Percentiles rank a stretch among this genome's conserved stretches.
phyloP scores from a whole-genome alignment of 2,888 invertebrate genomes.

The Pristionchus mayeri region DNA sequence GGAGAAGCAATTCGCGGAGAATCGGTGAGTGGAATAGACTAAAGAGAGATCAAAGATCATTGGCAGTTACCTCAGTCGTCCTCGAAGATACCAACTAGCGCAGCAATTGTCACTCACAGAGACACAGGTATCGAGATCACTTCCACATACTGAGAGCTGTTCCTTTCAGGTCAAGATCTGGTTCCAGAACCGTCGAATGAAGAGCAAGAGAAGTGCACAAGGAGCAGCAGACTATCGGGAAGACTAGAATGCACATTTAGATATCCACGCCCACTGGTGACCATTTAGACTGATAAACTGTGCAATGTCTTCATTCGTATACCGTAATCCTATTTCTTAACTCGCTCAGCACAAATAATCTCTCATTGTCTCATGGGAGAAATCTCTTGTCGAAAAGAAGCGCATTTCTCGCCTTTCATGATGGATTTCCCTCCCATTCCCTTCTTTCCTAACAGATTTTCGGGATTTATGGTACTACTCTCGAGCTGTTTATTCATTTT shows the following conservation, averaged over 20 bases:
- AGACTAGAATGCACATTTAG: too few relatives aligned
- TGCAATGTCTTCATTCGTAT: background rate
- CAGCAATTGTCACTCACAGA: conserved; percentile 97
- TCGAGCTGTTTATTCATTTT: conserved; percentile 28
- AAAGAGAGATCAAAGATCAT: background rate
- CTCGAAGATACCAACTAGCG: conserved; percentile 98
- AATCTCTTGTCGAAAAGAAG: background rate
- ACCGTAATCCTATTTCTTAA: conserved; percentile 30
- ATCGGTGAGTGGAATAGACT: conserved; percentile 77
- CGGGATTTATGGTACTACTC: conserved; percentile 21
- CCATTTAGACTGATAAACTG: conserved; percentile 8
- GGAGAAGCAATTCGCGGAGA: conserved; percentile 98
- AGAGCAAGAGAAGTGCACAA: conserved; percentile 87
- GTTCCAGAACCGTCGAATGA: conserved; percentile 99
- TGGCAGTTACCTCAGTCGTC: conserved; percentile 92
- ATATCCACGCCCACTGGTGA: background rate
- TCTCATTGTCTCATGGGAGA: background rate
- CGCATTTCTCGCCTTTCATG: conserved; percentile 26
- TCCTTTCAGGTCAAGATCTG: conserved; percentile 89
- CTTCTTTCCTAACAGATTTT: conserved; percentile 29
- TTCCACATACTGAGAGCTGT: conserved; percentile 55
- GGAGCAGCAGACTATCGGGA: background rate
- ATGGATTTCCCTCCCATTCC: conserved; percentile 36
- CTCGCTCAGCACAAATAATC: conserved; percentile 47
- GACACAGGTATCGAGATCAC: conserved; percentile 88